Evolutionary conservation across 2,888 invertebrate genomes (phyloP), one percentile per base, ranked within the genome.

Genomic region (Parnassius smintheus): DNA sequence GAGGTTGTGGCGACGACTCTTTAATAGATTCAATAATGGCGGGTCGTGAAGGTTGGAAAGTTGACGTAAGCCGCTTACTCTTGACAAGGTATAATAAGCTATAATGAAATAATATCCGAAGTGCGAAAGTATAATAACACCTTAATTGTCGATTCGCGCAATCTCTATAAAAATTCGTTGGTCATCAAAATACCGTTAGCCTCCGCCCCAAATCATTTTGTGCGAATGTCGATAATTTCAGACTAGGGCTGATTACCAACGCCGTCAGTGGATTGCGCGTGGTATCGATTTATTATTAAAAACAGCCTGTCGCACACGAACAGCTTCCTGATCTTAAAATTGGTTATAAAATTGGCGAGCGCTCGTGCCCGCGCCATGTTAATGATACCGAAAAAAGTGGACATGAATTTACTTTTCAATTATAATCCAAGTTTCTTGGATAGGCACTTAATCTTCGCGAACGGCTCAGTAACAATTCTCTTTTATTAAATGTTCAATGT

Each of bases 271-370:
- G 82, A 79, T 84, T 84, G 83, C 81, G 82, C 77, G 66, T 73
- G 72, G 75, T 82, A 83, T 85, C 88, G 86, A 90, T 91, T 90
- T 91, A 88, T 89, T 90, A 90, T 89, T 88, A 82, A 89, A 90
- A 88, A 87, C 84, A 85, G 82, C 75, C 81, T 78, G 83, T 81
- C 85, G 82, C 86, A 81, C 82, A 80, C 78, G 83, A 77, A 71
- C 66, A 74, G 80, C 85, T 87, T 85, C 84, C 86, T 85, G 88
- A 78, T 82, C 76, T 66, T 75, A 72, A 89, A 90, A 90, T 90
- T 89, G 84, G 81, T 81, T 83, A 84, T 81, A 80, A 91, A 89
- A 90, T 91, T 89, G 89, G 83, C 82, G 73, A 82, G 72, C 87
- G 83, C 89, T 86, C 87, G 88, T 85, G 86, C 86, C 83, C 54